Conservation (phyloP, 2,888 invertebrate species). For the Harpalus rubripes region DNA sequence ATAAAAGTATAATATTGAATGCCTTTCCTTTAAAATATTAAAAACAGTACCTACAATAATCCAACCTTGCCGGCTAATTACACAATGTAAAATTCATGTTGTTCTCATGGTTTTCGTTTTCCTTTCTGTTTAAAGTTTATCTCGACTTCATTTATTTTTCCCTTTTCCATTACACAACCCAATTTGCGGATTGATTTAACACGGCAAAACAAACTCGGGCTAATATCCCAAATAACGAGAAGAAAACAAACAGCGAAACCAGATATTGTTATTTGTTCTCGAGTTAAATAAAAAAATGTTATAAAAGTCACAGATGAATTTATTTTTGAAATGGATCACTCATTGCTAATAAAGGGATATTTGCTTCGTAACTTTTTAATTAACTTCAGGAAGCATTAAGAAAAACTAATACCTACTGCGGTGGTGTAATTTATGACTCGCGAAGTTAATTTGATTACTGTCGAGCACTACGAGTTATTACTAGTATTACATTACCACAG, state of each 20-base stretch:
- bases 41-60: neutral
- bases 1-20: neutral
- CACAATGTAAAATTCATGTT: neutral
- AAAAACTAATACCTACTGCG: neutral
- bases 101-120: neutral
- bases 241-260: constrained; percentile 31
- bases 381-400: constrained; percentile 23
- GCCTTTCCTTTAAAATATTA: neutral
- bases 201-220: constrained; percentile 17
- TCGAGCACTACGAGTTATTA: no score
- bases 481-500: no score
- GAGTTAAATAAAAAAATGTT: constrained; percentile 11
- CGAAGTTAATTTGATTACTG: no score
- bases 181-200: constrained; percentile 32
- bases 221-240: constrained; percentile 18
- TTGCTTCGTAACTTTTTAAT: constrained; percentile 44
- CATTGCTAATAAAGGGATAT: constrained; percentile 7
- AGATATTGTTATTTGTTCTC: constrained; percentile 31
- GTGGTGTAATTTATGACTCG: neutral
- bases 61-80: neutral
- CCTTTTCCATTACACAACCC: neutral
- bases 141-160: neutral
- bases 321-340: constrained; percentile 18
- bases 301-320: constrained; percentile 12
- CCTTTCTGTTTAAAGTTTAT: neutral